Percentiles rank a stretch among this genome's conserved stretches.
Conservation (phyloP, 2,113 vertebrate species). For the Electrona antarctica region DNA sequence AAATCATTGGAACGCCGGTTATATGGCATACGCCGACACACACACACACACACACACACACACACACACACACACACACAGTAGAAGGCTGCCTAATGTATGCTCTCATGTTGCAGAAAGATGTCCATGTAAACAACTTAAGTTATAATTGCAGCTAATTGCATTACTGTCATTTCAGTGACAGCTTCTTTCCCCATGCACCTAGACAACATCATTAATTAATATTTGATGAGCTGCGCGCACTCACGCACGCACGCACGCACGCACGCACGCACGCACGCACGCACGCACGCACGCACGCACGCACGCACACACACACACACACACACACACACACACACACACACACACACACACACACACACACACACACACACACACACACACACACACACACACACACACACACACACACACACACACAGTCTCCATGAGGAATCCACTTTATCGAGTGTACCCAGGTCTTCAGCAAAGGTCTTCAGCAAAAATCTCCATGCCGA, state of each 20-base stretch:
- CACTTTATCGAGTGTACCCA: too few species aligned
- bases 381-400: neutral
- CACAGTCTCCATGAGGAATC: too few species aligned
- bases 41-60: too few species aligned
- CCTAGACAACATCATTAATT: conserved; percentile 23
- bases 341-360: conserved; percentile 2
- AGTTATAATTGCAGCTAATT: conserved; percentile 8
- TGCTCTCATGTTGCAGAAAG: conserved; percentile 8
- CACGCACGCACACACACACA: too few species aligned
- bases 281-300: conserved; percentile 2
- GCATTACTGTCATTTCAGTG: conserved; percentile 32
- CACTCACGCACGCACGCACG: neutral
- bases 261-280: conserved; percentile 1
- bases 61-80: too few species aligned
- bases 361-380: conserved; percentile 2
- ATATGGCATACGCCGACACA: too few species aligned
- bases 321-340: neutral
- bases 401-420: too few species aligned
- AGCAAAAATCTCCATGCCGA: too few species aligned
- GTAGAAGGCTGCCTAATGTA: conserved; percentile 1
- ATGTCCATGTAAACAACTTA: conserved; percentile 6
- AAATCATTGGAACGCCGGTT: too few species aligned
- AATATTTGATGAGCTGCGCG: conserved; percentile 24
- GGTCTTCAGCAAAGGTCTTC: too few species aligned
- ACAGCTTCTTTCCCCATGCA: conserved; percentile 15